Conservation (phyloP, 2,797 vertebrate genomes). For the Arctocebus calabarensis region DNA sequence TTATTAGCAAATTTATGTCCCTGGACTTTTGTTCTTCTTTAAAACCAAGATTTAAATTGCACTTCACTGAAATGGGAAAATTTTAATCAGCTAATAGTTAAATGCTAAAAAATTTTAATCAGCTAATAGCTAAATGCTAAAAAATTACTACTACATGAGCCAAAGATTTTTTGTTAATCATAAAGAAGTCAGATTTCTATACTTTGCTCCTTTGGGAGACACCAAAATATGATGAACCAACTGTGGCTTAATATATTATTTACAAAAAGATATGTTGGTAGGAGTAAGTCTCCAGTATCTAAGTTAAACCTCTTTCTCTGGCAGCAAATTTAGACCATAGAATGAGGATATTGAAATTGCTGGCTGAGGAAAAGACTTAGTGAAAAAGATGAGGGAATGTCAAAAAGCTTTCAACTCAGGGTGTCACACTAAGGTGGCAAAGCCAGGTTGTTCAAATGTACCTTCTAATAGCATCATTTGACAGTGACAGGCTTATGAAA, state of each 20-base stretch:
- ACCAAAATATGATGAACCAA: conserved; percentile 8
- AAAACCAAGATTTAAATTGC: not conserved
- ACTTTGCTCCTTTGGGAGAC: not conserved
- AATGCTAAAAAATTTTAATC: not conserved
- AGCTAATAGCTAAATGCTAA: not conserved
- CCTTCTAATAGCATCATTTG: not conserved
- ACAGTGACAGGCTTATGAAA: not conserved
- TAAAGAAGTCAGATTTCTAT: not conserved
- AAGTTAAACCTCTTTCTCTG: conserved; percentile 3
- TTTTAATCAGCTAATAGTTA: not conserved
- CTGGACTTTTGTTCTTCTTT: not conserved
- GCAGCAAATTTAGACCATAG: not conserved
- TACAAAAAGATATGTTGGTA: not conserved
- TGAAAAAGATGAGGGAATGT: not conserved
- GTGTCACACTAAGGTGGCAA: not conserved
- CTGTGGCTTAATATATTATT: not conserved
- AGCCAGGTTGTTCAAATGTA: not conserved
- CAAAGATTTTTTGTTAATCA: conserved; percentile 3
- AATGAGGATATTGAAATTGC: not conserved
- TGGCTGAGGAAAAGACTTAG: not conserved
- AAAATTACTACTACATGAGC: not conserved
- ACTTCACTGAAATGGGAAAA: not conserved
- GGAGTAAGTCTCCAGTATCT: not conserved
- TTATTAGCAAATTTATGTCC: not conserved
- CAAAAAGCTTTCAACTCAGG: not conserved